Conservation (phyloP, 2,888 invertebrate species). For the Pheosia gnoma region DNA sequence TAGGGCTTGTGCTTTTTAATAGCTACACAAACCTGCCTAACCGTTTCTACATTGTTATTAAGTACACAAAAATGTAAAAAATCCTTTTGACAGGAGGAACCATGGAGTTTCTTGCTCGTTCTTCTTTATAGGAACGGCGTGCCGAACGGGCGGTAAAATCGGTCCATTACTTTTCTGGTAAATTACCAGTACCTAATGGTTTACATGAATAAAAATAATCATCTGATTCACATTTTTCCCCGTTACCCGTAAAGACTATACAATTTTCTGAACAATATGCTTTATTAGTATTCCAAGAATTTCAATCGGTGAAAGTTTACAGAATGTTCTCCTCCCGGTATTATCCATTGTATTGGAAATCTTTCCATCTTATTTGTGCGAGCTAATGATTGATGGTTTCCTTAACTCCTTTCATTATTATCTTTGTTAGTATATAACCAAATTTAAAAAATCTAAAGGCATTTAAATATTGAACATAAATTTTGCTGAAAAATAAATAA, state of each 20-base stretch:
- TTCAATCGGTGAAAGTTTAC: constrained; percentile 1
- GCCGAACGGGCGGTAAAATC: too few species aligned
- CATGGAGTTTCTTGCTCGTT: too few species aligned
- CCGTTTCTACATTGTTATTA: too few species aligned
- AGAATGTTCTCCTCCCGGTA: constrained; percentile 1
- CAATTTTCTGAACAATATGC: constrained; percentile 7
- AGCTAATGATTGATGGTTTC: constrained; percentile 41
- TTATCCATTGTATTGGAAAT: constrained; percentile 9
- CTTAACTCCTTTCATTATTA: constrained; percentile 28
- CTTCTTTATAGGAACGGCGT: too few species aligned
- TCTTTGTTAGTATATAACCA: background rate
- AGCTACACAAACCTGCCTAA: too few species aligned
- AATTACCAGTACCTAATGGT: constrained; percentile 10
- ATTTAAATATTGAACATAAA: too few species aligned
- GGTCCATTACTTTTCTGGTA: too few species aligned
- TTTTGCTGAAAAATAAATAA: too few species aligned
- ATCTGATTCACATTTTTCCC: too few species aligned
- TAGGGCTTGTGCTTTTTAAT: too few species aligned
- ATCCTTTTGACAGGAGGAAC: too few species aligned
- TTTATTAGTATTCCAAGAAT: constrained; percentile 9
- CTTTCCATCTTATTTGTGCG: constrained; percentile 12
- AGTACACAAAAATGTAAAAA: too few species aligned
- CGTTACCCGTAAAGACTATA: background rate
- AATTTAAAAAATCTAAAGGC: background rate
- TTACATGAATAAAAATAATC: background rate